These are phyloP conservation scores for Galendromus occidentalis DNA, from an alignment of 1,140 invertebrate genomes.

Conservation along the genomic window DNA sequence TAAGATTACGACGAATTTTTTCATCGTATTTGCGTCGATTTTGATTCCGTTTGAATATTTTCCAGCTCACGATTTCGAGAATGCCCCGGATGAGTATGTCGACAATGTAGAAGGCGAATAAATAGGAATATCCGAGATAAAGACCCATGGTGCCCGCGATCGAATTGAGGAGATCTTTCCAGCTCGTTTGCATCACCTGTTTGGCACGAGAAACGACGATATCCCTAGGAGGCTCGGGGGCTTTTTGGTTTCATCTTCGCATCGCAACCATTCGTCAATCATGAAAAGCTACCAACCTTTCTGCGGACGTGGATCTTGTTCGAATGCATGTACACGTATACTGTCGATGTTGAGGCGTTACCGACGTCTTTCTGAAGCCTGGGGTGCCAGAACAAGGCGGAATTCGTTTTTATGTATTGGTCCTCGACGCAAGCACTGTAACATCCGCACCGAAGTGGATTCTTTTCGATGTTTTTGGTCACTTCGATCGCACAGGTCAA, in stretches of 20 bases:
- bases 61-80: not conserved
- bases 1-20: too few species aligned
- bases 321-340: not conserved
- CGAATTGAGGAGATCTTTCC: not conserved
- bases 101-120: not conserved
- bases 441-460: not conserved
- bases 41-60: not conserved
- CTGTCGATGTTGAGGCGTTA: not conserved
- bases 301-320: not conserved
- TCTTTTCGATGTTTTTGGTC: not conserved
- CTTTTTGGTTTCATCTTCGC: too few species aligned
- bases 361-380: not conserved
- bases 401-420: not conserved
- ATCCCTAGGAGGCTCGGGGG: too few species aligned
- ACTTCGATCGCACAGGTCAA: not conserved
- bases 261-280: too few species aligned
- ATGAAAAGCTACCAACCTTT: not conserved
- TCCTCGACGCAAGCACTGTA: not conserved
- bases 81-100: not conserved
- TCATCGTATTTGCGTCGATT: not conserved
- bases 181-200: not conserved
- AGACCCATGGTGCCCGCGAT: conserved; percentile 4
- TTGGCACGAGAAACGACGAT: not conserved
- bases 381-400: conserved; percentile 1
- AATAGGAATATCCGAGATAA: conserved; percentile 1